These are phyloP conservation scores for Arctopsyche grandis DNA, from an alignment of 1,140 invertebrate species.

Conservation along the genomic window DNA sequence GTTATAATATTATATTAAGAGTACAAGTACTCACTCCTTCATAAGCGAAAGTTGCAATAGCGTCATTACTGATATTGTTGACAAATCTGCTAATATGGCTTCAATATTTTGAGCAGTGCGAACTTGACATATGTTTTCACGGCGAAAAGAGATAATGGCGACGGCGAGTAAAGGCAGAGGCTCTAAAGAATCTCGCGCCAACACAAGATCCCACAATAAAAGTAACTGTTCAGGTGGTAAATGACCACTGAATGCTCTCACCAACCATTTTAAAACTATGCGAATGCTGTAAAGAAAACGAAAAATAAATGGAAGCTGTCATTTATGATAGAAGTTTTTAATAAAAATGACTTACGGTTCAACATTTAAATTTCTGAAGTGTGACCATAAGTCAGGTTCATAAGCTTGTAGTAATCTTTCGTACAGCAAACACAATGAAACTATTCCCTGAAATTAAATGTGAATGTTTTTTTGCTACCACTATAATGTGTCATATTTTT, in stretches of 20 bases:
- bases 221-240: constrained; percentile 91
- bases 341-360: constrained; percentile 81
- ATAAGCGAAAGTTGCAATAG: constrained; percentile 65
- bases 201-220: constrained; percentile 90
- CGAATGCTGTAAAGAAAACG: constrained; percentile 71
- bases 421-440: constrained; percentile 84
- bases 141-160: constrained; percentile 90
- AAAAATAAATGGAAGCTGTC: constrained; percentile 19
- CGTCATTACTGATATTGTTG: constrained; percentile 89
- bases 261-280: constrained; percentile 95
- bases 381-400: constrained; percentile 89
- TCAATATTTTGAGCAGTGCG: constrained; percentile 85
- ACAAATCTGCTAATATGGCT: constrained; percentile 89
- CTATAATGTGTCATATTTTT: too few relatives aligned
- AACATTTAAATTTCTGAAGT: constrained; percentile 87
- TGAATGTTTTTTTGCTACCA: too few relatives aligned
- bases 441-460: constrained; percentile 75
- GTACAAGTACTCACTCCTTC: constrained; percentile 57
- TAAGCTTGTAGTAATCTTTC: constrained; percentile 91
- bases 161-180: constrained; percentile 88
- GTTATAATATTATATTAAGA: constrained; percentile 12
- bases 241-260: constrained; percentile 93
- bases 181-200: constrained; percentile 92
- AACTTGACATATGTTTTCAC: constrained; percentile 92
- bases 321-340: neutral